Percentiles rank a stretch among this genome's conserved stretches.
phyloP scores from a whole-genome alignment of 2,797 vertebrate genomes.

The Aulostomus chinensis region DNA sequence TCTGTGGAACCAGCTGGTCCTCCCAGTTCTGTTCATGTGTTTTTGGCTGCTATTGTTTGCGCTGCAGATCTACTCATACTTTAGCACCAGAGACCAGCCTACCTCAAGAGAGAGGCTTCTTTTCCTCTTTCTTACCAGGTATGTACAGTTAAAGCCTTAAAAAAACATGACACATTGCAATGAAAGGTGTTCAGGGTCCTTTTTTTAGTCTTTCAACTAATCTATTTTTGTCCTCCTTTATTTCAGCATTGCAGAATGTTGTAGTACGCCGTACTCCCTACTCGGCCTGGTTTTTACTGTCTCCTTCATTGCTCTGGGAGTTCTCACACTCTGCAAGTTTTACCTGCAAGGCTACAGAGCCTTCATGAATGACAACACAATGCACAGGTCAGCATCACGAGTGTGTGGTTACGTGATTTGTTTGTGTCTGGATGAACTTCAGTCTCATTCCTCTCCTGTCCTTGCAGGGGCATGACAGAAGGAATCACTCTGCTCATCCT shows the following conservation, averaged over 20 bases:
- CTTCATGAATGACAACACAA: constrained; percentile 98
- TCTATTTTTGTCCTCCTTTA: neutral
- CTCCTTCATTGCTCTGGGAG: constrained; percentile 95
- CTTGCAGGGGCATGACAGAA: constrained; percentile 94
- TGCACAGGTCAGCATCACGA: constrained; percentile 92
- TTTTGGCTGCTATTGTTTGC: constrained; percentile 98
- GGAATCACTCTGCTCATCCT: constrained; percentile 95
- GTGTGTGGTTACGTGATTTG: neutral
- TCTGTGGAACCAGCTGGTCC: constrained; percentile 97
- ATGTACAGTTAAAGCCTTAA: neutral
- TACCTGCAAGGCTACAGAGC: constrained; percentile 97
- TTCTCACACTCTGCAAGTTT: constrained; percentile 98
- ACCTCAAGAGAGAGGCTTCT: constrained; percentile 95
- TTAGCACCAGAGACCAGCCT: constrained; percentile 96
- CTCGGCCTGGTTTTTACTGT: constrained; percentile 98
- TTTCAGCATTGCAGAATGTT: constrained; percentile 95
- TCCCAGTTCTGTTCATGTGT: constrained; percentile 98
- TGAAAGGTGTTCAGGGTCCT: no score
- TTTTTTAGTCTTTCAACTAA: no score
- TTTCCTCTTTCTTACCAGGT: constrained; percentile 98
- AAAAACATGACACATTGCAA: no score
- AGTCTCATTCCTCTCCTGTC: neutral
- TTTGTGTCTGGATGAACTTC: neutral
- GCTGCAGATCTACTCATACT: constrained; percentile 98
- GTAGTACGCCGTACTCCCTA: constrained; percentile 95